phyloP scores from a whole-genome alignment of 2,888 invertebrate species.

The Eudasyphora cyanicolor region DNA sequence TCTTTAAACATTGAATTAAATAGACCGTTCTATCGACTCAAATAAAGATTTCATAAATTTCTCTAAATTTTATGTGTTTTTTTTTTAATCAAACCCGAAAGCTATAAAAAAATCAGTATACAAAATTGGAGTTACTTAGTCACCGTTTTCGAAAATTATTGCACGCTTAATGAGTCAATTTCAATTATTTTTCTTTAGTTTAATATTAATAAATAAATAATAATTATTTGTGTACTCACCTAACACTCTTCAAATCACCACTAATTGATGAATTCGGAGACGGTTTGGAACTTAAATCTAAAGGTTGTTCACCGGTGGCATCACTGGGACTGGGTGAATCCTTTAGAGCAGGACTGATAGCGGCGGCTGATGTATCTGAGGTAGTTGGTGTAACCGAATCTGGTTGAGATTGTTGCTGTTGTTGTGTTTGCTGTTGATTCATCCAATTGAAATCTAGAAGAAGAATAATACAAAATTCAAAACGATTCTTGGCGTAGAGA shows the following conservation, averaged over 20 bases:
- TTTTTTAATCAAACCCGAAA: too few species aligned
- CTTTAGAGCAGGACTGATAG: slow-evolving; percentile 79
- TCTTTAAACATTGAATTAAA: too few species aligned
- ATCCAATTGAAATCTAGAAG: slow-evolving; percentile 68
- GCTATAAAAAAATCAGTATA: too few species aligned
- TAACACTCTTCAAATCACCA: slow-evolving; percentile 84
- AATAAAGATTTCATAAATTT: too few species aligned
- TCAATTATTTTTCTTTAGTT: too few species aligned
- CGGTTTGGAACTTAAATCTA: slow-evolving; percentile 92
- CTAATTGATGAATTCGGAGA: slow-evolving; percentile 81
- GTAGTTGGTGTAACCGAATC: slow-evolving; percentile 79
- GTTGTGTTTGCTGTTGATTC: slow-evolving; percentile 67
- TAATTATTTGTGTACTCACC: slow-evolving; percentile 79
- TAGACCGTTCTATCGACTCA: too few species aligned
- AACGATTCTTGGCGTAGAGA: too few species aligned
- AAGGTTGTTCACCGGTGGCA: slow-evolving; percentile 86
- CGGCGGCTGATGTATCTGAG: slow-evolving; percentile 79
- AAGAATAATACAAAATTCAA: neutral
- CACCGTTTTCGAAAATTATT: too few species aligned
- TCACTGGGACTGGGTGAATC: slow-evolving; percentile 81
- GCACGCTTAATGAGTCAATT: too few species aligned
- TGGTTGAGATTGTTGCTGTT: slow-evolving; percentile 72
- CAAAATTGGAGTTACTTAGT: too few species aligned
- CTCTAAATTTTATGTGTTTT: too few species aligned
- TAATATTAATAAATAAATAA: neutral